Conservation (phyloP, 2,797 vertebrate species). For the Mus caroli region DNA sequence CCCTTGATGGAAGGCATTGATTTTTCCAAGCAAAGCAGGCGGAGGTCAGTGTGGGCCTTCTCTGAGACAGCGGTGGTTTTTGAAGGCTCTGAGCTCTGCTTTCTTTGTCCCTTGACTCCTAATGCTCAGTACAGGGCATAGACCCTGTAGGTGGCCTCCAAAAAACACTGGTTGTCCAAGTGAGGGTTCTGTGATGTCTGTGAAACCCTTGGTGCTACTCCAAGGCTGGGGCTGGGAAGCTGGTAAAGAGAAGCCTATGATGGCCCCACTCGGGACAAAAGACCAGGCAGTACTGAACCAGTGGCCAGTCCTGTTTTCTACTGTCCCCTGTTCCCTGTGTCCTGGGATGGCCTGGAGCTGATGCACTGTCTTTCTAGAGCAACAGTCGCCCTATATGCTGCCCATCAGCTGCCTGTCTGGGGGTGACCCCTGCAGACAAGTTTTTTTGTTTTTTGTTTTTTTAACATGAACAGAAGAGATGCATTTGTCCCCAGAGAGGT, state of each 20-base stretch:
- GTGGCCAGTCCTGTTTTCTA: neutral
- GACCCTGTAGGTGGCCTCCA: neutral
- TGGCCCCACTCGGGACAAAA: accelerated
- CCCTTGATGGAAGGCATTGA: neutral
- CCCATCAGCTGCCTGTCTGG: accelerated
- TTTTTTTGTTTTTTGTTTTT: no score
- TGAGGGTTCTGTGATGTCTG: accelerated
- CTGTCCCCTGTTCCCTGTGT: neutral
- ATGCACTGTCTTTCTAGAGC: neutral
- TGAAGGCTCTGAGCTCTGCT: no score
- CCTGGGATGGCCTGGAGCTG: neutral
- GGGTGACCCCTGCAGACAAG: neutral
- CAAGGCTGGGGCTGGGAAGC: neutral
- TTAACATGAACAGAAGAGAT: accelerated
- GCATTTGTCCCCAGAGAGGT: accelerated
- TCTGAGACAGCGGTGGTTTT: accelerated
- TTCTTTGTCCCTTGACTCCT: neutral
- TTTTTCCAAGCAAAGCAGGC: neutral
- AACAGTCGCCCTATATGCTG: neutral
- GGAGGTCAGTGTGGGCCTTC: neutral
- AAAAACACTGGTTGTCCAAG: neutral
- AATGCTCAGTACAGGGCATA: accelerated
- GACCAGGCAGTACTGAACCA: no score
- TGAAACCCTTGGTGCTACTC: neutral
- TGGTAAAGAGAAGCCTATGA: neutral